Evolutionary conservation across 2,113 vertebrate species (phyloP), one percentile per base, ranked within the genome.

Genomic region (Mugil cephalus): DNA sequence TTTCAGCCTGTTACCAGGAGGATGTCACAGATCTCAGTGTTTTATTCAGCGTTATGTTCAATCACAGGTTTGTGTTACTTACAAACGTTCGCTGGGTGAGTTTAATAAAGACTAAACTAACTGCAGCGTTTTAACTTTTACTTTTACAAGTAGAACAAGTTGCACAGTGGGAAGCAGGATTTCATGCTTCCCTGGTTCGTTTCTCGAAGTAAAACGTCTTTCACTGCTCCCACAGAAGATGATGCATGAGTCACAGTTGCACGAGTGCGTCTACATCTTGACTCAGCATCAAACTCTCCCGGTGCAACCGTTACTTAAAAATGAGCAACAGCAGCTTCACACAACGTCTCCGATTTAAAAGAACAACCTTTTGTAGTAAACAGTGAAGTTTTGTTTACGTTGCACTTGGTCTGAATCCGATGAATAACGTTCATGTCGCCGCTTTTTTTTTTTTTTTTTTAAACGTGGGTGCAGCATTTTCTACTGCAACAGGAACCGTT

Each of bases 201-300:
- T 63, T 6, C 5, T 21, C 8, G 10, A 54, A 64, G 14, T 64
- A 55, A 73, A 73, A 39, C 54, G 17, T 34, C 14, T 45, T 46
- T 47, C 12, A 39, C 12, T 62, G 70, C 42, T 63, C 45, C 19
- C 43, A 55, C 58, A 72, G 10, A 47, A 38, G 39, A 19, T 21
- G 18, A 11, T 17, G 24, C 24, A 30, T 30, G 24, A 39, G 34
- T 73, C 15, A 4, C 14, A 24, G 35, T 24, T 59, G 38, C n/a
- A n/a, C n/a, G 12, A 66, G 21, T 1, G 50, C 9, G 38, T 54
- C 50, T 62, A 42, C 55, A 42, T 21, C 19, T 42, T 50, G 17
- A 18, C 15, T n/a, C 42, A 34, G 56, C 24, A 1, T 30, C 1
- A 61, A 55, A 45, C 35, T 36, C 35, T 7, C 13, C 43, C 6